A percentile compares a stretch with the other conserved stretches of the same genome.
Conservation (phyloP, 2,113 vertebrate species). For the Dicrurus megarhynchus region DNA sequence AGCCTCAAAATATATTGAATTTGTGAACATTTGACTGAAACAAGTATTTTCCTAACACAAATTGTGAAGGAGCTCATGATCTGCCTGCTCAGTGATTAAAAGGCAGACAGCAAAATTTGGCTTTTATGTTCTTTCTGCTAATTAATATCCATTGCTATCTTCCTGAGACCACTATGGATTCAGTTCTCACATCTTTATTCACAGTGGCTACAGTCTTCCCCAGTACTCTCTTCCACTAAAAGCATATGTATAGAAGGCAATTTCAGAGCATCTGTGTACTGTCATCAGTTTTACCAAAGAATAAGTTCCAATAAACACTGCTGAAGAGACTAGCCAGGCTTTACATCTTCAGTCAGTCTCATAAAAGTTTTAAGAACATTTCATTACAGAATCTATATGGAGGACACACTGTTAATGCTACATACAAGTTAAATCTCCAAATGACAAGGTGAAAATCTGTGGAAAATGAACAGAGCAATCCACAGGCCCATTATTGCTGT, state of each 20-base stretch:
- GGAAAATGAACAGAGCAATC: background rate
- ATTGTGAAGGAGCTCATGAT: background rate
- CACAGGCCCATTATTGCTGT: background rate
- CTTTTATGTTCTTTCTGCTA: background rate
- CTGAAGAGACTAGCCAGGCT: background rate
- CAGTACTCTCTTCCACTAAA: background rate
- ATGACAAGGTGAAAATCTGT: background rate
- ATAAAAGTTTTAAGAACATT: background rate
- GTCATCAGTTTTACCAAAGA: background rate
- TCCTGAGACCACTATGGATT: background rate
- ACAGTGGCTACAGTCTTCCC: background rate
- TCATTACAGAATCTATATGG: background rate
- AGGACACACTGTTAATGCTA: background rate
- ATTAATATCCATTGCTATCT: background rate
- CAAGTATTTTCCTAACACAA: background rate
- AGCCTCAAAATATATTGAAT: background rate
- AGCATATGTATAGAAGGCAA: background rate
- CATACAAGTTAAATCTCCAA: background rate
- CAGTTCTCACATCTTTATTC: background rate
- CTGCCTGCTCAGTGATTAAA: background rate
- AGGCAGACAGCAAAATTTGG: background rate
- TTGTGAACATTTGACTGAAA: background rate
- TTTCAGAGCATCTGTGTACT: background rate
- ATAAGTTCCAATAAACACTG: background rate
- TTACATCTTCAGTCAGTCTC: background rate